Base-by-base conservation (phyloP, 2,797 vertebrate species). In the Cygnus olor region DNA sequence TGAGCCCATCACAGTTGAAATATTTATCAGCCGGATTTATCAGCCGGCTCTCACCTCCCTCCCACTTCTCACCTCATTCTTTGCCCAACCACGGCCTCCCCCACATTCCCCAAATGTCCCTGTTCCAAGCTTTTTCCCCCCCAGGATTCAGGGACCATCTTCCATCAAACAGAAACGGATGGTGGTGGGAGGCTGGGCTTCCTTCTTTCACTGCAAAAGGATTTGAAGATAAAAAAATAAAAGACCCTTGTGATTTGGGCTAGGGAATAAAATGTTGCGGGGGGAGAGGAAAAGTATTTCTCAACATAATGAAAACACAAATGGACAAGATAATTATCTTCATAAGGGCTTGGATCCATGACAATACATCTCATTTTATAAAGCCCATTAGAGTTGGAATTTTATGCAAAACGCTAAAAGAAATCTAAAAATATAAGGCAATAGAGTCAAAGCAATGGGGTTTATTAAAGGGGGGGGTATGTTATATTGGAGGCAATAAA, bases 271-370 rank as follows among this genome's bases (percentile, higher is more conserved):
- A 63, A 53, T 83, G 57, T 80, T 45, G 54, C 51, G 27, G 19
- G 38, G 34, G 36, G 16, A 69, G 56, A 64, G 61, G 80, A 18
- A 60, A 96, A 94, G 73, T 72, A 42, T 96, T 96, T 96, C 90
- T 96, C 94, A 85, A 77, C 83, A 54, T 95, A 96, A 97, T 96
- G 96, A 95, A 96, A 97, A 93, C 76, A 80, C 79, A 95, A 97
- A 97, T 74, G 88, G 94, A 96, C 92, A 96, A 96, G 95, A 97
- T 96, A 96, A 97, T 97, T 97, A 96, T 96, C 96, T 97, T 96
- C 94, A 93, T 97, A 96, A 94, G 84, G 89, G 89, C 93, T 96
- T 96, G 97, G 93, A 97, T 96, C 94, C 86, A 36, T 69, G 88
- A 95, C 95, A 93, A 91, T 97, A 71, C 68, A 94, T 96, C 95